These are phyloP conservation scores for Idris sp. DNA, from an alignment of 1,140 invertebrate genomes.

Conservation along the genomic window DNA sequence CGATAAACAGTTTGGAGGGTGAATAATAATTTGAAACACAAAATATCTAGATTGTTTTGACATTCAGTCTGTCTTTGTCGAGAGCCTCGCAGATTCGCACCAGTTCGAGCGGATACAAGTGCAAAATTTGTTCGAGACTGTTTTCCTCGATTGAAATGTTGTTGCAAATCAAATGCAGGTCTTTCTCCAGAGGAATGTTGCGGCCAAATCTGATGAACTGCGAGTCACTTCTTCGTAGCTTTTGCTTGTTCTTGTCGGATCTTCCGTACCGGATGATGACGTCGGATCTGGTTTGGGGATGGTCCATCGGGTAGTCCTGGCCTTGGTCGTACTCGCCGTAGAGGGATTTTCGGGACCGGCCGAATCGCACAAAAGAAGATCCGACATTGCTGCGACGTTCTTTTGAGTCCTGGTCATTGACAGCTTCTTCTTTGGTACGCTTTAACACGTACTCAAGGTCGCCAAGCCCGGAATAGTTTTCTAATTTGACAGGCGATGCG, in stretches of 20 bases:
- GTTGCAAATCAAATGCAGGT: slow-evolving; percentile 60
- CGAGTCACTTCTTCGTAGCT: slow-evolving; percentile 56
- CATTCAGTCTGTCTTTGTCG: slow-evolving; percentile 49
- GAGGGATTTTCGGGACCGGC: slow-evolving; percentile 58
- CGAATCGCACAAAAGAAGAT: slow-evolving; percentile 73
- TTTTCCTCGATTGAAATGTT: slow-evolving; percentile 42
- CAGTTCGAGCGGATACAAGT: slow-evolving; percentile 56
- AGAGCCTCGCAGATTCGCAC: slow-evolving; percentile 63
- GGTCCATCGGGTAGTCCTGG: slow-evolving; percentile 43
- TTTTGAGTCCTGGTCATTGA: slow-evolving; percentile 66
- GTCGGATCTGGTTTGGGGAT: slow-evolving; percentile 68
- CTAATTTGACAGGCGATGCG: slow-evolving; percentile 49
- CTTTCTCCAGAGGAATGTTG: slow-evolving; percentile 44
- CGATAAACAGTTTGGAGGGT: too few species aligned
- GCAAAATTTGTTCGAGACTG: slow-evolving; percentile 28
- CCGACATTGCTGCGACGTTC: slow-evolving; percentile 71
- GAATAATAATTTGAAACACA: too few species aligned
- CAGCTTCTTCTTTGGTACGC: slow-evolving; percentile 48
- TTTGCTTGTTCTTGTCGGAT: slow-evolving; percentile 45
- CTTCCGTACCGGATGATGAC: slow-evolving; percentile 74
- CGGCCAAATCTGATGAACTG: slow-evolving; percentile 68
- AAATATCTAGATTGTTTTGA: too few species aligned
- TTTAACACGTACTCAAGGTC: slow-evolving; percentile 69
- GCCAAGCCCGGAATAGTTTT: slow-evolving; percentile 35
- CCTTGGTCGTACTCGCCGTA: slow-evolving; percentile 29